Conservation (phyloP, 1,140 invertebrate species). For the Cydia splendana region DNA sequence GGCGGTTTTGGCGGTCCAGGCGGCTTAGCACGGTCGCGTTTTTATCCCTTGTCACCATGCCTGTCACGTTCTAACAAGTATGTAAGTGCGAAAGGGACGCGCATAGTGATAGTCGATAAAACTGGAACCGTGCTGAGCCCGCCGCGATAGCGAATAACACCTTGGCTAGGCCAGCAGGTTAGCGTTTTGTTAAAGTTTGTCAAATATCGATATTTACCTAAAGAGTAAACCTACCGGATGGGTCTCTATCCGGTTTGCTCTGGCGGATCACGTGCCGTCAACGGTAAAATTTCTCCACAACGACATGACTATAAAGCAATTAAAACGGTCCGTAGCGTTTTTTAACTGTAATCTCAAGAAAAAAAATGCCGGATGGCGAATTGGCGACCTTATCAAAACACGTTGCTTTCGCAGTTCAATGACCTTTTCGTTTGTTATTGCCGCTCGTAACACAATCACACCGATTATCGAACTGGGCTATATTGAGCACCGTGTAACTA, state of each 20-base stretch:
- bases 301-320: slow-evolving; percentile 74
- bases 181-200: background rate
- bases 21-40: no score
- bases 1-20: no score
- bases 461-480: slow-evolving; percentile 20
- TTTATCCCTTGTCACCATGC: no score
- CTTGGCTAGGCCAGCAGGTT: no score
- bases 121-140: no score
- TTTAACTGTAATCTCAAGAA: slow-evolving; percentile 70
- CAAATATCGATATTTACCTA: background rate
- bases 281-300: slow-evolving; percentile 67
- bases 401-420: slow-evolving; percentile 45
- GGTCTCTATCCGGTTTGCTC: slow-evolving; percentile 46
- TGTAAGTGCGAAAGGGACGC: no score
- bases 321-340: slow-evolving; percentile 71
- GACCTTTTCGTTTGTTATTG: slow-evolving; percentile 46
- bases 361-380: slow-evolving; percentile 65
- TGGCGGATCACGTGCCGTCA: slow-evolving; percentile 68
- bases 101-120: no score
- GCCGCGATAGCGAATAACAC: no score
- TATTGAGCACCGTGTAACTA: slow-evolving; percentile 8
- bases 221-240: slow-evolving; percentile 22
- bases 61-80: no score
- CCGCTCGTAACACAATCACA: slow-evolving; percentile 34
- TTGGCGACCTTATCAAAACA: slow-evolving; percentile 74